Conservation (phyloP, 2,888 invertebrate species). For the Drosophila lutescens region DNA sequence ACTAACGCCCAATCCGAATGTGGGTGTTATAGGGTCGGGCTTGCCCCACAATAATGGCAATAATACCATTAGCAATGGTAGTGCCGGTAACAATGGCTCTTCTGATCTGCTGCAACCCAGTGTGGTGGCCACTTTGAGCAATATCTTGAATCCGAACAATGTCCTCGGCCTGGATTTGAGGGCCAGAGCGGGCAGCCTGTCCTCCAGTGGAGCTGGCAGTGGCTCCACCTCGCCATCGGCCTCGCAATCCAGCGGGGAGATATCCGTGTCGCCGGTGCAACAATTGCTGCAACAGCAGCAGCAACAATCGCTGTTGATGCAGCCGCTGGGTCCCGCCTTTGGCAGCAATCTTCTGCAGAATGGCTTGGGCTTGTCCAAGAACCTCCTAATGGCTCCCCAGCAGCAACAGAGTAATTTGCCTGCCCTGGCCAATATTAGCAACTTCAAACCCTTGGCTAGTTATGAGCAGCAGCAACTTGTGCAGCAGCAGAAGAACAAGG, state of each 20-base stretch:
- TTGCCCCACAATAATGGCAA: constrained; percentile 60
- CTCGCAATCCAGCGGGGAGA: constrained; percentile 89
- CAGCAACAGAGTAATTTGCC: constrained; percentile 58
- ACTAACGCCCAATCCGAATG: constrained; percentile 77
- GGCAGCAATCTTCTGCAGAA: constrained; percentile 58
- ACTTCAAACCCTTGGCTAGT: constrained; percentile 75
- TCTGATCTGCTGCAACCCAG: constrained; percentile 56
- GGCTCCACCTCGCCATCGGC: constrained; percentile 93
- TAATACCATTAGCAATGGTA: constrained; percentile 18
- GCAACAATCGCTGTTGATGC: constrained; percentile 52
- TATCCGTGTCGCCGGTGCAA: constrained; percentile 85
- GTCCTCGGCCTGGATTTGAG: constrained; percentile 85
- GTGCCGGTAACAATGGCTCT: constrained; percentile 30
- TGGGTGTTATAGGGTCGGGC: constrained; percentile 82
- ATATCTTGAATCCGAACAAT: constrained; percentile 62
- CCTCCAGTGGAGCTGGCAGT: constrained; percentile 90
- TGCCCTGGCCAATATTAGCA: constrained; percentile 69
- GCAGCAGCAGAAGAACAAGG: constrained; percentile 88
- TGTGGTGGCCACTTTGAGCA: constrained; percentile 64
- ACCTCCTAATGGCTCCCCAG: constrained; percentile 43
- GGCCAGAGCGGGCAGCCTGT: constrained; percentile 90
- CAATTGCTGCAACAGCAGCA: constrained; percentile 64
- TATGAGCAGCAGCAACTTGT: constrained; percentile 82
- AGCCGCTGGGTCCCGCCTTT: constrained; percentile 38
- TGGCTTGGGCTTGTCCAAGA: constrained; percentile 64